Base-by-base conservation (phyloP, 2,797 vertebrate genomes). In the Neostethus bicornis region DNA sequence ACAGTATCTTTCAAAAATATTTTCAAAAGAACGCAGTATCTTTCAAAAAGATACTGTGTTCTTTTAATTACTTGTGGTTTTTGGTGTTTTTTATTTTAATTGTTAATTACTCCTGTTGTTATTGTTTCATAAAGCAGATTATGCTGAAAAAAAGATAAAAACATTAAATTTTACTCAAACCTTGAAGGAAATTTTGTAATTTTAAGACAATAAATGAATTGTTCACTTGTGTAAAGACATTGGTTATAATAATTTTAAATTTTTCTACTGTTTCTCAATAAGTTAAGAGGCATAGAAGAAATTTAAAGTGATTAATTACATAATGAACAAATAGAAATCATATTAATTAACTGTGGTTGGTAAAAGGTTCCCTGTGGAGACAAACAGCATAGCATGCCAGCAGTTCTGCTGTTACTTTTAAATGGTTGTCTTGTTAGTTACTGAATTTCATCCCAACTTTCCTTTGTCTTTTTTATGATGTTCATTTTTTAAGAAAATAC, bases 381-480 rank as follows among this genome's bases (percentile, higher is more conserved):
- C 5, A 37, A 10, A 10, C 26, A 10, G 26, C 5, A 4, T 42
- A 10, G 26, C 5, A 4, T 42, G 23, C 24, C 51, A n/a, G 7
- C 8, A n/a, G 5, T 28, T 37, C 10, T 8, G n/a, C 49, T 24
- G 21, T 53, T 8, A 4, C 2, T 38, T 17, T 20, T 16, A 14
- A 61, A 26, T 10, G 46, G 25, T 51, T 59, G 54, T 54, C 56
- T 32, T 63, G 34, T 11, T 51, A n/a, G 61, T 26, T 75, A 47
- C 41, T 23, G 58, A 61, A 69, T 61, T 20, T 16, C 55, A 31
- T 45, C 49, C 19, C 12, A 26, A 31, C 38, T 23, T 24, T 12
- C 42, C n/a, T 17, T 26, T 20, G 19, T 53, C 48, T 51, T 23
- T 69, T 70, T 69, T 51, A 21, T 52, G 37, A 58, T 71, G 50